Evolutionary conservation across 2,113 vertebrate genomes (phyloP).

Genomic region (Pygoscelis antarcticus): DNA sequence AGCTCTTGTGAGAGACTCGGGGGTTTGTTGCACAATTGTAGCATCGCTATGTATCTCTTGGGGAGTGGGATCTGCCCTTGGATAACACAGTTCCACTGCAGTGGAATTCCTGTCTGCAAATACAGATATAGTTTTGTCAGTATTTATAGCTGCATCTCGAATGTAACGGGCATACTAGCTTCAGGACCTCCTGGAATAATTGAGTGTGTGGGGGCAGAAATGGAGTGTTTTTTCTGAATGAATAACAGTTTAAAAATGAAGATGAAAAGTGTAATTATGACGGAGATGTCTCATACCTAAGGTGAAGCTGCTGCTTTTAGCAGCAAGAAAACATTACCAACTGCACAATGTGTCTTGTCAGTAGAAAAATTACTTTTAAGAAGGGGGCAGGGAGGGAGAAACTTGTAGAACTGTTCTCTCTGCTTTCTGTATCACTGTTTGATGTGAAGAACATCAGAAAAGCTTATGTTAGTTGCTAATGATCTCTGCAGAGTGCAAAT

Average conservation of each 20-base stretch:
- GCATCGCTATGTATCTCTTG: fast-evolving
- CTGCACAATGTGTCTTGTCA: background rate
- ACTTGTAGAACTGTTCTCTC: background rate
- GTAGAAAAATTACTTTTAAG: background rate
- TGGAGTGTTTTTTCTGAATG: background rate
- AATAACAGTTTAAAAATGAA: background rate
- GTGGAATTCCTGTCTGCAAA: background rate
- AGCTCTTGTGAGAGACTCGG: background rate
- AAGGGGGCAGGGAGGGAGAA: background rate
- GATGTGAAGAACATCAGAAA: background rate
- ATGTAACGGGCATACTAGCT: fast-evolving
- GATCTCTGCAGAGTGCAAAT: background rate
- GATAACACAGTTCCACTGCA: background rate
- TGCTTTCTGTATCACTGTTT: background rate
- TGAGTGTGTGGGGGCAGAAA: background rate
- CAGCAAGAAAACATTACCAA: background rate
- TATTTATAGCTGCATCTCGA: background rate
- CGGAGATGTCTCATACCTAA: background rate
- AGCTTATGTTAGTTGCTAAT: background rate
- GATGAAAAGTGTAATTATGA: background rate
- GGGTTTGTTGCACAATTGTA: too few species aligned
- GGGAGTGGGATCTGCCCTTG: background rate
- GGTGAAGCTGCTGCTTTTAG: background rate
- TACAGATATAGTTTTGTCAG: background rate
- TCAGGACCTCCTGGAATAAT: background rate